A percentile compares a stretch with the other conserved stretches of the same genome.
These are phyloP conservation scores for Zapornia atra DNA, from an alignment of 2,113 vertebrate species.

Conservation along the genomic window DNA sequence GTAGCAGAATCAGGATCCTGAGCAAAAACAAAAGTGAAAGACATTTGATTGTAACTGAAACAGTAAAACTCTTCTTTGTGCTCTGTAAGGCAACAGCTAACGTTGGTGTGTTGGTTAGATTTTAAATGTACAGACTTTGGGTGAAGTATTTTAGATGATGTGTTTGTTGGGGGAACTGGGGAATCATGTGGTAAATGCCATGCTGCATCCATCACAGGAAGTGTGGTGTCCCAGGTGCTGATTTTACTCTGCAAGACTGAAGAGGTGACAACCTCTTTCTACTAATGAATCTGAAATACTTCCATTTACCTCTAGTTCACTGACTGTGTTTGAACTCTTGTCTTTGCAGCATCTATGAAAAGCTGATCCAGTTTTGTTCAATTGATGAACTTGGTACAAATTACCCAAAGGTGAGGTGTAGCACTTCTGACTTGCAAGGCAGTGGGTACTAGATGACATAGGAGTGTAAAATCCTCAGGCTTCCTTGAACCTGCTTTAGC, in stretches of 20 bases:
- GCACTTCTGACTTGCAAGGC: background rate
- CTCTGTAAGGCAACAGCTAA: background rate
- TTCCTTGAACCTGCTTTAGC: background rate
- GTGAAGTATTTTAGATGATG: background rate
- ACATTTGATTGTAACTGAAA: background rate
- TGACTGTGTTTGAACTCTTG: background rate
- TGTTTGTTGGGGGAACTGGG: background rate
- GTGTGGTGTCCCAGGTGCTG: background rate
- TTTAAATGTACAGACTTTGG: background rate
- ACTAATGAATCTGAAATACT: background rate
- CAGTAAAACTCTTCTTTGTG: background rate
- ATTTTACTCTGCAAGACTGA: background rate
- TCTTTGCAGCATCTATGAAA: slow-evolving; percentile 93
- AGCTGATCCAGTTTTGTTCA: slow-evolving; percentile 96
- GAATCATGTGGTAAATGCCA: background rate
- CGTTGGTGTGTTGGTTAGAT: background rate
- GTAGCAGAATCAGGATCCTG: background rate
- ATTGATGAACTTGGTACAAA: slow-evolving; percentile 98
- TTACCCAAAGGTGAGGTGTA: slow-evolving; percentile 89
- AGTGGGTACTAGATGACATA: background rate
- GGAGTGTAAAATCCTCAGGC: background rate
- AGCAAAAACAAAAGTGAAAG: background rate
- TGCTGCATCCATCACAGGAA: background rate
- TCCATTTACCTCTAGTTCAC: background rate
- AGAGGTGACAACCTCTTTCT: background rate